phyloP scores from a whole-genome alignment of 2,113 vertebrate genomes.

The Orcinus orca region DNA sequence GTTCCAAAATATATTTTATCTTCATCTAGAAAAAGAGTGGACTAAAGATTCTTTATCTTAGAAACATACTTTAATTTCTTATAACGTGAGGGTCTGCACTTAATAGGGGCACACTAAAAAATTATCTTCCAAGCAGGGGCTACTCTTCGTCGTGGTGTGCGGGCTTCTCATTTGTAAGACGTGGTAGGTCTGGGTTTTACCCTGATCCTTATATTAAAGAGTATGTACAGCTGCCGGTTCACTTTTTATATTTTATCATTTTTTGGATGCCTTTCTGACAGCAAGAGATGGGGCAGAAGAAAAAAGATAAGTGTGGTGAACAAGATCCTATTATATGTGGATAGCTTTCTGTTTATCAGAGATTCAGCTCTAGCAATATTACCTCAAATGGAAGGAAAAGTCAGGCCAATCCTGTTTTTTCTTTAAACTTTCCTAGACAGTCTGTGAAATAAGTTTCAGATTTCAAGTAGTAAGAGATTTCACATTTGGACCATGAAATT shows the following conservation, averaged over 20 bases:
- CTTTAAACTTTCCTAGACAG: not conserved
- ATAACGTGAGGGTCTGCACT: not conserved
- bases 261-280: not conserved
- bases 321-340: not conserved
- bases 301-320: not conserved
- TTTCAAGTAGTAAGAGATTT: slow-evolving; percentile 2
- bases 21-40: not conserved
- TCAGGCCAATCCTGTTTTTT: not conserved
- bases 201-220: not conserved
- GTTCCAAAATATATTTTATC: not conserved
- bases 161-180: not conserved
- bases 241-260: not conserved
- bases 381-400: not conserved
- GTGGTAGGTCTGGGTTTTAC: not conserved
- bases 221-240: not conserved
- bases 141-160: too few species aligned
- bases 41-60: not conserved
- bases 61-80: not conserved
- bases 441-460: slow-evolving; percentile 3
- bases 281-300: not conserved
- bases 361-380: not conserved
- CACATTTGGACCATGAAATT: not conserved
- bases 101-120: not conserved
- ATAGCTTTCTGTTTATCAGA: not conserved
- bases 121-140: too few species aligned